Evolutionary conservation across 2,888 invertebrate genomes (phyloP).

Genomic region (Taphrorychus bicolor): DNA sequence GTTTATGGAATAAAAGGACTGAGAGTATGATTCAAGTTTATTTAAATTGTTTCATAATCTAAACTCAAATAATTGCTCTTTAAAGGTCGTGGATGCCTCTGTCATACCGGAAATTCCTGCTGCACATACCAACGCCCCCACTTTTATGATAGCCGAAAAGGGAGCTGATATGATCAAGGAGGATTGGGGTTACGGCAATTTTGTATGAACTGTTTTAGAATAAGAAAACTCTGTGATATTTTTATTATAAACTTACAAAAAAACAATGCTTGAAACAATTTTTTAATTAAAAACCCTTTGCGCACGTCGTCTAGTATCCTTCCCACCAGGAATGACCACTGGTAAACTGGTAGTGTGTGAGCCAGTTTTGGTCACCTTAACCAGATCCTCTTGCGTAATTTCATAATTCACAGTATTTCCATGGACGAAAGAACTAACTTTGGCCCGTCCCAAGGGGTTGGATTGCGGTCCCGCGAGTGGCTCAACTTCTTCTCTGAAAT

Average conservation of each 20-base stretch:
- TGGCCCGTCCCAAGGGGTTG: constrained; percentile 57
- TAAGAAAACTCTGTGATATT: constrained; percentile 5
- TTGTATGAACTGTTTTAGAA: neutral
- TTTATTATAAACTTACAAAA: neutral
- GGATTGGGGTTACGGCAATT: constrained; percentile 55
- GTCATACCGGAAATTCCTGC: constrained; percentile 81
- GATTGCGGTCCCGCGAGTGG: constrained; percentile 57
- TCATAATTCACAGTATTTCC: constrained; percentile 56
- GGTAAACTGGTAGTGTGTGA: no score
- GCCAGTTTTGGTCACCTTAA: neutral
- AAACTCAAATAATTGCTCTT: constrained; percentile 9
- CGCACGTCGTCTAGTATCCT: no score
- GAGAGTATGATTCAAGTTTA: constrained; percentile 53
- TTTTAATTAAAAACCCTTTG: no score
- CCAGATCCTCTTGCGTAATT: constrained; percentile 57
- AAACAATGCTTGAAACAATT: no score
- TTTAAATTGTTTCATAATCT: neutral
- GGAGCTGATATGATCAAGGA: constrained; percentile 74
- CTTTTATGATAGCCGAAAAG: constrained; percentile 84
- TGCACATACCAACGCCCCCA: constrained; percentile 79
- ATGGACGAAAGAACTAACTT: constrained; percentile 53
- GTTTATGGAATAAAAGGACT: constrained; percentile 73
- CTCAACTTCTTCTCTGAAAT: constrained; percentile 56
- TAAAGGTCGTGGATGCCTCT: constrained; percentile 75
- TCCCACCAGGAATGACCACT: no score